Base-by-base conservation (phyloP, 2,888 invertebrate species). In the Gibbula magus region DNA sequence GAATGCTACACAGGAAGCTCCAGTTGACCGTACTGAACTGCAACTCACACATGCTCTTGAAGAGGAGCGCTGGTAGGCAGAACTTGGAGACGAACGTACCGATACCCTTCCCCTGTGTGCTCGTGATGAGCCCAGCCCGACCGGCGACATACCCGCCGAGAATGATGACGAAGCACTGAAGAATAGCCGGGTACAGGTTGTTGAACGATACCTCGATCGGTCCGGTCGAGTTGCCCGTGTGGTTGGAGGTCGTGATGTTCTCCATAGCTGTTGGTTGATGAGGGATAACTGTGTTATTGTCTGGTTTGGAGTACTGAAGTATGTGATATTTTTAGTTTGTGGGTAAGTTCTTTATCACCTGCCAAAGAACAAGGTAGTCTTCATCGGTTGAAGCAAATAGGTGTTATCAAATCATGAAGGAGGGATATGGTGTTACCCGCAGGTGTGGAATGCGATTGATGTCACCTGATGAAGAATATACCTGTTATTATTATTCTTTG, bases 1-100 rank as follows among this genome's bases (percentile, higher is more conserved):
- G 94, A 88, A 99, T 96, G 70, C 97, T 95, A 79, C 96, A 91
- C n/a, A 99, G 94, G 92, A 99, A 99, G 85, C 94, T 95, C 98
- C 98, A 98, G 92, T 98, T 98, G 39, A 92, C 92, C 77, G 85
- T 84, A 95, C 94, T 51, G 53, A 90, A 90, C 91, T 98, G 95
- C 32, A 98, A 93, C 89, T 96, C 95, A 29, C 97, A 97, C 91
- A 99, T 93, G 8, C 97, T 97, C 87, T 96, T 94, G 91, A 99
- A 98, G 90, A 99, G 97, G 25, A 99, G 93, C 0, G 97, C 96
- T 54, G 99, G 99, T 82, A 99, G 93, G 20, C 98, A 96, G 94
- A 99, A 98, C 54, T 96, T 97, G 18, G 97, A 97, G 3, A 98
- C 97, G 94, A 98, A 98, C 78, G 96, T 96, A 80, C 96, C 96